Conservation (phyloP, 2,113 vertebrate species). For the Platichthys stellatus region DNA sequence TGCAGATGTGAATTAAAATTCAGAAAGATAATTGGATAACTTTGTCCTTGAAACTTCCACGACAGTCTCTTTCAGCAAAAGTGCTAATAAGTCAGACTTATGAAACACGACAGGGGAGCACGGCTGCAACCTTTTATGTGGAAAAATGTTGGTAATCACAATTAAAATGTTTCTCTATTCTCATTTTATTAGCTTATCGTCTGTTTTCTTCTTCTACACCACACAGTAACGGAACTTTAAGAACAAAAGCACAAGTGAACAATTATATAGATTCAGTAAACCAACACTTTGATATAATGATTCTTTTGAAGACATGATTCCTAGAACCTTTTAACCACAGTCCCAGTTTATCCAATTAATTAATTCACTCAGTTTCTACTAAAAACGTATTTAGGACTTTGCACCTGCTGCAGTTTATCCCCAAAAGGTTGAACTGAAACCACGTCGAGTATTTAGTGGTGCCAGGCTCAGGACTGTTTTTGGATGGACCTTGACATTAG, state of each 20-base stretch:
- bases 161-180: neutral
- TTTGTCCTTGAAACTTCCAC: too few species aligned
- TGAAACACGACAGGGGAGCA: neutral
- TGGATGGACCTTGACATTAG: conserved; percentile 55
- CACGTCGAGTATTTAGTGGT: conserved; percentile 43
- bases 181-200: neutral
- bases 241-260: neutral
- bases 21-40: too few species aligned
- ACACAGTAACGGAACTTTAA: neutral
- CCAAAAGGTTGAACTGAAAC: conserved; percentile 37
- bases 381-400: conserved; percentile 39
- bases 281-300: neutral
- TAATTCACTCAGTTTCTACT: conserved; percentile 2
- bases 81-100: neutral
- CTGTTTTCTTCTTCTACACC: neutral
- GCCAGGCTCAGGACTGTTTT: conserved; percentile 38
- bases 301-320: neutral
- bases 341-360: conserved; percentile 26
- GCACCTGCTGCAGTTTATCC: conserved; percentile 9
- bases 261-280: neutral
- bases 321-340: neutral
- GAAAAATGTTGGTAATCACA: neutral
- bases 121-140: neutral
- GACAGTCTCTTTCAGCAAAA: neutral
- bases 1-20: too few species aligned